phyloP scores from a whole-genome alignment of 2,113 vertebrate genomes.

The Paralichthys olivaceus region DNA sequence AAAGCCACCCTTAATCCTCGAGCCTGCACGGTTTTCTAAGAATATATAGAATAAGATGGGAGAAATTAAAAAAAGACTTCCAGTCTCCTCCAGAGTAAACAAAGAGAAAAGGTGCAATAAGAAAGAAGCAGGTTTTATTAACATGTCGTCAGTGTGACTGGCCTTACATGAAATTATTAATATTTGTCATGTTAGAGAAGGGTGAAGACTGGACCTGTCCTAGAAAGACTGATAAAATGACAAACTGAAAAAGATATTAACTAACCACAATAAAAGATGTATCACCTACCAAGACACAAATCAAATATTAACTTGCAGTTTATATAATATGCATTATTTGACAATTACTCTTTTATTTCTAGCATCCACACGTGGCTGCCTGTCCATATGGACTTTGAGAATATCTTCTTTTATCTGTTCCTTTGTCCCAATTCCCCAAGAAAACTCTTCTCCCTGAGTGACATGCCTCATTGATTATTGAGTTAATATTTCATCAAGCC shows the following conservation, averaged over 20 bases:
- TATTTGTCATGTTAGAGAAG: not conserved
- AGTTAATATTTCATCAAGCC: not conserved
- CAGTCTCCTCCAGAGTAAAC: conserved; percentile 1
- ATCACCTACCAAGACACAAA: no score
- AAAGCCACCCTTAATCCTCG: not conserved
- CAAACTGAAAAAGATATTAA: no score
- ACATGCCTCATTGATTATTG: conserved; percentile 1
- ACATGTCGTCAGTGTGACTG: conserved; percentile 28
- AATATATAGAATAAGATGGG: conserved; percentile 5
- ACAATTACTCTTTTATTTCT: not conserved
- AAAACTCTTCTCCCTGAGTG: conserved; percentile 6
- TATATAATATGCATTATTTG: not conserved
- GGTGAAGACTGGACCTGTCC: not conserved
- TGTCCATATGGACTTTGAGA: conserved; percentile 6
- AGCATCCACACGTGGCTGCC: conserved; percentile 4
- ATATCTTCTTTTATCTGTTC: conserved; percentile 17
- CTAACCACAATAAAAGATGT: no score
- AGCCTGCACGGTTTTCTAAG: not conserved
- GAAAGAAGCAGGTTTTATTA: conserved; percentile 7
- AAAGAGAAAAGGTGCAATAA: conserved; percentile 18
- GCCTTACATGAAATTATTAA: conserved; percentile 22
- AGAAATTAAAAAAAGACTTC: not conserved
- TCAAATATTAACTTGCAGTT: not conserved
- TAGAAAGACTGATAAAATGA: not conserved
- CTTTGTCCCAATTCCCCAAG: conserved; percentile 13